Percentiles rank a stretch among this genome's conserved stretches.
These are phyloP conservation scores for Drosophila erecta DNA, from an alignment of 1,140 invertebrate genomes.

Conservation along the genomic window DNA sequence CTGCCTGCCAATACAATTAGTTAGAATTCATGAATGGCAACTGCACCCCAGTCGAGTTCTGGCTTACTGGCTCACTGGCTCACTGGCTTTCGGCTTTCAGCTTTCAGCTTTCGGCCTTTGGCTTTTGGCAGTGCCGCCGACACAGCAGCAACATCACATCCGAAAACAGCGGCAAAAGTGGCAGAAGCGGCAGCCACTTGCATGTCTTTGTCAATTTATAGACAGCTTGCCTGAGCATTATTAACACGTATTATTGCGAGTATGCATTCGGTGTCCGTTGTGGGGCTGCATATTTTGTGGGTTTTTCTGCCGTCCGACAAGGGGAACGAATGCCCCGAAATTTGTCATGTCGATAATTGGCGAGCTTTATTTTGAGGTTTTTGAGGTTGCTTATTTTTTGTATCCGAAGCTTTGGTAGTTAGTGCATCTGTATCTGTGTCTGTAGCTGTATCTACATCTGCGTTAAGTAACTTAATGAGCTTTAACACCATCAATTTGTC, in stretches of 20 bases:
- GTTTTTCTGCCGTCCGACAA: constrained; percentile 21
- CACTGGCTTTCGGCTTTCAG: constrained; percentile 41
- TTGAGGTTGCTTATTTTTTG: constrained; percentile 36
- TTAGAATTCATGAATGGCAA: constrained; percentile 79
- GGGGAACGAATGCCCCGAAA: constrained; percentile 58
- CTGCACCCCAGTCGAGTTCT: constrained; percentile 43
- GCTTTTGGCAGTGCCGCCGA: constrained; percentile 71
- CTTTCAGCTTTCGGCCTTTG: constrained; percentile 45
- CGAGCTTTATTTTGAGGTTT: constrained; percentile 78
- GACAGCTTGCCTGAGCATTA: constrained; percentile 82
- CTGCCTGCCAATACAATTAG: constrained; percentile 79
- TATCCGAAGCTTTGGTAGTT: constrained; percentile 30
- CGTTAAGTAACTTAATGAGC: constrained; percentile 81
- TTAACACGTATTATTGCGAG: constrained; percentile 78
- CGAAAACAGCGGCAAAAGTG: constrained; percentile 5
- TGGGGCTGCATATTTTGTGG: constrained; percentile 40
- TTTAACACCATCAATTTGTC: constrained; percentile 85
- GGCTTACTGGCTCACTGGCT: neutral
- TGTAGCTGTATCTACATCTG: constrained; percentile 30
- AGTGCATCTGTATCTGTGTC: constrained; percentile 10
- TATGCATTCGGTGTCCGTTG: constrained; percentile 58
- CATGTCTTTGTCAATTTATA: constrained; percentile 84
- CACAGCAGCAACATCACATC: constrained; percentile 37
- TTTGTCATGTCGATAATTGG: constrained; percentile 84
- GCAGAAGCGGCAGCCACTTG: constrained; percentile 50